Percentiles rank a stretch among this genome's conserved stretches.
Evolutionary conservation across 2,888 invertebrate genomes (phyloP).

Genomic region (Capitulum mitella): DNA sequence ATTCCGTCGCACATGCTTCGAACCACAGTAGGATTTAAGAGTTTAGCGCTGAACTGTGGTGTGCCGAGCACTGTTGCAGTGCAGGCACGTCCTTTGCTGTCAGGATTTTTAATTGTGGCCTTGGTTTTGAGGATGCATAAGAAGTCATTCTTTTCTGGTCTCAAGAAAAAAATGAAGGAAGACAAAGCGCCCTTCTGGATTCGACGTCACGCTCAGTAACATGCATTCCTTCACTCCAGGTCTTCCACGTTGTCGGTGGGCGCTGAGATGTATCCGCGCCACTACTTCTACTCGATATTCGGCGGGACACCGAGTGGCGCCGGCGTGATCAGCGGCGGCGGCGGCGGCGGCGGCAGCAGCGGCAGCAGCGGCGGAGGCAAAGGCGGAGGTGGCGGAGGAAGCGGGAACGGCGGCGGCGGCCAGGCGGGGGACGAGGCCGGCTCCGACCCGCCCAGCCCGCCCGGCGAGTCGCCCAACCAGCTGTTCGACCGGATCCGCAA

Average conservation of each 20-base stretch:
- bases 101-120: too few species aligned
- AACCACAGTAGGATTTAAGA: too few species aligned
- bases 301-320: background rate
- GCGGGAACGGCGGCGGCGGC: background rate
- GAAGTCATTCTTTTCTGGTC: too few species aligned
- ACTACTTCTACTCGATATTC: conserved; percentile 20
- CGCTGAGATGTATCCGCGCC: conserved; percentile 22
- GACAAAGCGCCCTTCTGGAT: too few species aligned
- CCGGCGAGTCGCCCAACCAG: conserved; percentile 39
- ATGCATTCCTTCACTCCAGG: background rate
- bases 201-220: too few species aligned
- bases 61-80: too few species aligned
- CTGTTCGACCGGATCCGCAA: conserved; percentile 57
- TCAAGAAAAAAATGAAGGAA: too few species aligned
- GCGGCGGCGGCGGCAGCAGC: background rate
- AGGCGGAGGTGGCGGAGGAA: background rate
- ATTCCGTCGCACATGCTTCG: too few species aligned
- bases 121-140: too few species aligned
- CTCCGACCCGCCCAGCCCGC: background rate
- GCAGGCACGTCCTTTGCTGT: too few species aligned
- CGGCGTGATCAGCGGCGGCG: background rate
- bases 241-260: conserved; percentile 16
- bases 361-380: background rate
- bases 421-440: background rate
- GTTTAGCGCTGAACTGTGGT: too few species aligned